These are phyloP conservation scores for Corvus moneduloides DNA, from an alignment of 2,113 vertebrate species.

Conservation along the genomic window DNA sequence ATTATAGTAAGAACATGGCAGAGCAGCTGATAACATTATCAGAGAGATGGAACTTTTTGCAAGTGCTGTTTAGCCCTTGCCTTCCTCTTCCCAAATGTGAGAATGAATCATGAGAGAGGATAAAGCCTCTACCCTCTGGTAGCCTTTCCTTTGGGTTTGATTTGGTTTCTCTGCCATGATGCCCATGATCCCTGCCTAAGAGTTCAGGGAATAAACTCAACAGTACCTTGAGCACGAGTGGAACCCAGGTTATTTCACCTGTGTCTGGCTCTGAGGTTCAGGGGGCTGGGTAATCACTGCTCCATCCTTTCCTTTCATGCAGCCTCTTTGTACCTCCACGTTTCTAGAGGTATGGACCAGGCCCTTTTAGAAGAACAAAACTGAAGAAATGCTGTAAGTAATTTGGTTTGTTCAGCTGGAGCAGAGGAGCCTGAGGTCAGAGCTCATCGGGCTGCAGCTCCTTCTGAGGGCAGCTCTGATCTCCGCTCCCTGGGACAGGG, in stretches of 20 bases:
- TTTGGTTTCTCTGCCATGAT: not conserved
- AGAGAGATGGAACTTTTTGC: not conserved
- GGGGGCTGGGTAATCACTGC: not conserved
- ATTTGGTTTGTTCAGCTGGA: not conserved
- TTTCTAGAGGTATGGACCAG: not conserved
- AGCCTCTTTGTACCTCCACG: accelerated
- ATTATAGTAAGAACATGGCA: not conserved
- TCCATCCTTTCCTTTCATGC: not conserved
- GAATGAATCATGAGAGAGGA: not conserved
- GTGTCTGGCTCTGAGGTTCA: not conserved
- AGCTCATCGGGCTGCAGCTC: not conserved
- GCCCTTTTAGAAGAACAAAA: not conserved
- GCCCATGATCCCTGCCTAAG: not conserved
- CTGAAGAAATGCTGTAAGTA: accelerated
- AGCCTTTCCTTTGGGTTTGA: not conserved
- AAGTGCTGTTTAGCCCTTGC: not conserved
- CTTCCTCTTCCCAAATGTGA: not conserved
- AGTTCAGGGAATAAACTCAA: not conserved
- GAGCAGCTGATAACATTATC: not conserved
- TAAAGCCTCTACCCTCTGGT: not conserved
- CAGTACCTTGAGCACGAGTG: too few species aligned
- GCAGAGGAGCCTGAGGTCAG: not conserved
- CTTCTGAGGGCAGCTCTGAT: accelerated
- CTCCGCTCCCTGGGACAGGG: not conserved
- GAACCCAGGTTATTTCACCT: not conserved